phyloP scores from a whole-genome alignment of 2,888 invertebrate genomes.

The Coleophora flavipennella region DNA sequence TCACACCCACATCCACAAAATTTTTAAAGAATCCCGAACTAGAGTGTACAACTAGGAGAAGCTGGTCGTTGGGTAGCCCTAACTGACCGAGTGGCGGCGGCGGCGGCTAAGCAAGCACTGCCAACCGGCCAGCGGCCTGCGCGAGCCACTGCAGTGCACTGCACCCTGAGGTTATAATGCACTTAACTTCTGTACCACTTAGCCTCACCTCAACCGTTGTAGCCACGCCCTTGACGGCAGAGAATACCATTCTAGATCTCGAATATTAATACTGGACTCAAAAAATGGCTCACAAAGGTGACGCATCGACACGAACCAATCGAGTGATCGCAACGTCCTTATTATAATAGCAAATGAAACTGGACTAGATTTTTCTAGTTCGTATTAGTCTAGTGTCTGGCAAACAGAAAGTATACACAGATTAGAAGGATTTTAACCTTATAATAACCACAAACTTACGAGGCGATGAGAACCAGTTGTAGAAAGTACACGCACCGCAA shows the following conservation, averaged over 20 bases:
- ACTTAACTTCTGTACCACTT: constrained; percentile 16
- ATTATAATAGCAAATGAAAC: background rate
- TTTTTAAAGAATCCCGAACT: too few species aligned
- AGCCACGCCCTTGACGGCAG: background rate
- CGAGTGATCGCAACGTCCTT: constrained; percentile 47
- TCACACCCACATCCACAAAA: too few species aligned
- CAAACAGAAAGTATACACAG: constrained; percentile 45
- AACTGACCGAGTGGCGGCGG: background rate
- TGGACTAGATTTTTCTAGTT: too few species aligned
- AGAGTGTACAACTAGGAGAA: too few species aligned
- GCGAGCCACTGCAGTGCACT: constrained; percentile 1
- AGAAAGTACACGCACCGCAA: constrained; percentile 65
- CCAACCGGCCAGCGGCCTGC: too few species aligned
- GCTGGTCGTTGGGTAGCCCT: too few species aligned
- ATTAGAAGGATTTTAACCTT: constrained; percentile 48
- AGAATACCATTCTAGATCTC: constrained; percentile 18
- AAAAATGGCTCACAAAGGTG: constrained; percentile 70
- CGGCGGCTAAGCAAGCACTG: background rate
- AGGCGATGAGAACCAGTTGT: constrained; percentile 69
- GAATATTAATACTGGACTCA: constrained; percentile 38
- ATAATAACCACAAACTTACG: too few species aligned
- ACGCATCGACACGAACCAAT: constrained; percentile 70
- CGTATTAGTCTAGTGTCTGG: background rate
- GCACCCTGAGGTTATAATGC: constrained; percentile 43
- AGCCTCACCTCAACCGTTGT: constrained; percentile 10